Evolutionary conservation across 2,113 vertebrate species (phyloP), one percentile per base, ranked within the genome.

Genomic region (Heterotis niloticus): DNA sequence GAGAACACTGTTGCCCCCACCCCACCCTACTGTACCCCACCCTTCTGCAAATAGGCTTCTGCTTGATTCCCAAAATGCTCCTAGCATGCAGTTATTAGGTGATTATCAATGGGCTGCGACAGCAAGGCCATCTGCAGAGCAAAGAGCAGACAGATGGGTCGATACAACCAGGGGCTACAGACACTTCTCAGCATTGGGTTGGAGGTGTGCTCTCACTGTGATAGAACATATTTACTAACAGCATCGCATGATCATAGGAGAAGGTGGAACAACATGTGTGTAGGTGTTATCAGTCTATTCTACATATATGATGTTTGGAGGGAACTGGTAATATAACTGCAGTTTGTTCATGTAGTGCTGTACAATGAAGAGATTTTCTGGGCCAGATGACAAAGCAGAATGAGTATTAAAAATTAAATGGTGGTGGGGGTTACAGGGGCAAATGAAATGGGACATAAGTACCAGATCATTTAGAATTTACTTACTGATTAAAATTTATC

Each of bases 11-110:
- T 73, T 73, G 52, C 44, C 24, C 52, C n/a, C 71, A n/a, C 51
- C 52, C n/a, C n/a, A n/a, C n/a, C n/a, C n/a, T n/a, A n/a, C n/a
- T n/a, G n/a, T 26, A 57, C n/a, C n/a, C n/a, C n/a, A n/a, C n/a
- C n/a, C n/a, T n/a, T n/a, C n/a, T n/a, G 52, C 52, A 59, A n/a
- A 73, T 56, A 73, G 71, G 51, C 71, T 73, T 73, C 71, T 56
- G 71, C 71, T 23, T 73, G 44, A 73, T 73, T 73, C 23, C 71
- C 51, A 56, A 34, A 13, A 73, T 73, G n/a, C 51, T 73, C 71
- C 52, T 16, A 73, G 12, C 71, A 26, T 52, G 52, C 71, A 73
- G 56, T 73, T 73, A 73, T 44, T 73, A 56, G 26, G 52, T n/a
- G 52, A 73, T 57, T 56, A 73, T 73, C 26, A n/a, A 73, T 73